Evolutionary conservation across 2,797 vertebrate genomes (phyloP), one percentile per base, ranked within the genome.

Genomic region (Fundulus diaphanus): DNA sequence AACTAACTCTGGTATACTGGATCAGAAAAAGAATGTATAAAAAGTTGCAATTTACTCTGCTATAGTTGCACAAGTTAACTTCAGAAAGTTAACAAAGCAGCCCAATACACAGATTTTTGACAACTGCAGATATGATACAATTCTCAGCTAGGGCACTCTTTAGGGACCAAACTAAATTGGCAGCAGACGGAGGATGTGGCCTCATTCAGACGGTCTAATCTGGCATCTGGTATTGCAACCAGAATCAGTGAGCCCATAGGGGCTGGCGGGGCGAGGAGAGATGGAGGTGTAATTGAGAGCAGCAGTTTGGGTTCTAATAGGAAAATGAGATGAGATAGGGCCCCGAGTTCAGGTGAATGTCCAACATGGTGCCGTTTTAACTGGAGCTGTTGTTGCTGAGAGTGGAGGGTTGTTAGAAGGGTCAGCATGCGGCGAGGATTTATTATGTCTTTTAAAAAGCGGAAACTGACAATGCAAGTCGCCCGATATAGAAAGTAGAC

Each of bases 161-260:
- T 71, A 69, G 91, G 84, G 88, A 92, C 76, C 40, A 56, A 81
- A 80, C 74, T 80, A 92, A 92, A 87, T 90, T 91, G 90, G 89
- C 92, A 83, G 90, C 87, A 90, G 85, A 83, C 80, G 49, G 85
- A 84, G 85, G 87, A 88, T 79, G 89, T 85, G 89, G 85, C 90
- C 88, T 92, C 90, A 87, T 90, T 91, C 89, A 90, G 89, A 85
- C 75, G 46, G 87, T 89, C 85, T 94, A 93, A 94, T 93, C 90
- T 93, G 87, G 89, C 90, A 93, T 93, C 90, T 92, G 92, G 91
- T 92, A 93, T 90, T 92, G 90, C 90, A 89, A 92, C 84, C 89
- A 90, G 89, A 90, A 88, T 88, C 90, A 82, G 84, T 75, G 52
- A 85, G 79, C 89, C 88, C 89, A 51, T 66, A 85, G 69, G 83